Evolutionary conservation across 2,113 vertebrate species (phyloP).

Genomic region (Reinhardtius hippoglossoides): DNA sequence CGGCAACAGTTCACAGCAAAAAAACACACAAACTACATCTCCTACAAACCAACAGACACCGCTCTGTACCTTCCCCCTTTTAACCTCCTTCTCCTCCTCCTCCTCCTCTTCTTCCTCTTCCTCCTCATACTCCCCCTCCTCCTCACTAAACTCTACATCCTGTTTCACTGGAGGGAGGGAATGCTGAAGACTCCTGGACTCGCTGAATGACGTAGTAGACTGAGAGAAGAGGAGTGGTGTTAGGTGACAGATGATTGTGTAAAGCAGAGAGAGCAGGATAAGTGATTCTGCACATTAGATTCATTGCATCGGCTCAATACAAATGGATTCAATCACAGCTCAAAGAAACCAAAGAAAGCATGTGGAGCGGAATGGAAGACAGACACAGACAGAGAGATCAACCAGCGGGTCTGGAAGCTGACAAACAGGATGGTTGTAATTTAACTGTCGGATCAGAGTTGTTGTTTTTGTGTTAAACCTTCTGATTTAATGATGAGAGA

Average conservation of each 20-base stretch:
- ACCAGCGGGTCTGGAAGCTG: neutral
- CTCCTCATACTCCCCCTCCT: constrained; percentile 60
- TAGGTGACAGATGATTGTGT: constrained; percentile 57
- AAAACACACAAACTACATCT: constrained; percentile 25
- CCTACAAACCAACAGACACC: constrained; percentile 55
- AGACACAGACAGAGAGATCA: constrained; percentile 13
- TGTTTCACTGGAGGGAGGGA: constrained; percentile 41
- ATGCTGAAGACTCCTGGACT: constrained; percentile 55
- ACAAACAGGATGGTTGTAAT: too few relatives aligned
- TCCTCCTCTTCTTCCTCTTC: constrained; percentile 58
- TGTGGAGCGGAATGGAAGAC: neutral
- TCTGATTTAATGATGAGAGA: too few relatives aligned
- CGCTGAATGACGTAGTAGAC: constrained; percentile 67
- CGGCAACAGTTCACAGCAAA: constrained; percentile 2
- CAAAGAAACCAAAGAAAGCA: neutral
- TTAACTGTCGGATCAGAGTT: neutral
- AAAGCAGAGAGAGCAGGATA: constrained; percentile 20
- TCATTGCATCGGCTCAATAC: neutral
- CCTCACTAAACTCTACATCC: constrained; percentile 65
- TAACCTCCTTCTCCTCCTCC: constrained; percentile 53
- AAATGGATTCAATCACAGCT: neutral
- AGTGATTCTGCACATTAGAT: constrained; percentile 22
- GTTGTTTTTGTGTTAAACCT: too few relatives aligned
- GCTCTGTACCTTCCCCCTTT: constrained; percentile 74
- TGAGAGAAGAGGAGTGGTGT: constrained; percentile 64